Evolutionary conservation across 2,113 vertebrate genomes (phyloP).

Genomic region (Numenius arquata): DNA sequence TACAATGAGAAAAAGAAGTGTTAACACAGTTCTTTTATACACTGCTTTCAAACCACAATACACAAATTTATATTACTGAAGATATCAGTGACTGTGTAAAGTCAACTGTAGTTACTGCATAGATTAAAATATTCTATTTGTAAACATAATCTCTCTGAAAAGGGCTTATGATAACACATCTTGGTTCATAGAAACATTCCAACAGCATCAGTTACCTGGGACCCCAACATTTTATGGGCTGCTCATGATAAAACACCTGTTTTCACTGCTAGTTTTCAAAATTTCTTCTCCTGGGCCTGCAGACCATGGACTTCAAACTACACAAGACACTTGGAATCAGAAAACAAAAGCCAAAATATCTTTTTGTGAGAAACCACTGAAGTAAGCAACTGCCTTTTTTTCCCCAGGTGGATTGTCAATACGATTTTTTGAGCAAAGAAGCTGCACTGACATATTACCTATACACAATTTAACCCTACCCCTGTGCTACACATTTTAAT

Average conservation of each 20-base stretch:
- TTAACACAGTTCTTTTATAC: background rate
- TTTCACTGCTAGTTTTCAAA: conserved; percentile 4
- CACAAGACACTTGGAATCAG: conserved; percentile 27
- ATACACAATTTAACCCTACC: background rate
- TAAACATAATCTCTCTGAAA: background rate
- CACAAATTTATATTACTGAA: background rate
- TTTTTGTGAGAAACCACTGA: conserved; percentile 56
- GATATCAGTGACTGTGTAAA: background rate
- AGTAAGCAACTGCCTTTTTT: background rate
- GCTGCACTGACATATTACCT: background rate
- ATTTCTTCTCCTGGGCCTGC: conserved; percentile 18
- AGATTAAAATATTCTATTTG: background rate
- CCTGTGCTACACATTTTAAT: background rate
- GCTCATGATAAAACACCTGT: conserved; percentile 67
- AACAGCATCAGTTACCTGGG: conserved; percentile 55
- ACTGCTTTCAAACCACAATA: background rate
- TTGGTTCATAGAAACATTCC: background rate
- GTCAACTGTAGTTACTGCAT: background rate
- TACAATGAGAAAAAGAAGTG: background rate
- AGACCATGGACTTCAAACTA: conserved; percentile 50
- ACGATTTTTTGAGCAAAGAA: background rate
- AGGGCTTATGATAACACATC: background rate
- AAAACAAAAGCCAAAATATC: background rate
- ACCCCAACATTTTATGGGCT: conserved; percentile 53
- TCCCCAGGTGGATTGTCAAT: background rate